Percentiles rank a stretch among this genome's conserved stretches.
Conservation (phyloP, 2,797 vertebrate genomes). For the Zalophus californianus region DNA sequence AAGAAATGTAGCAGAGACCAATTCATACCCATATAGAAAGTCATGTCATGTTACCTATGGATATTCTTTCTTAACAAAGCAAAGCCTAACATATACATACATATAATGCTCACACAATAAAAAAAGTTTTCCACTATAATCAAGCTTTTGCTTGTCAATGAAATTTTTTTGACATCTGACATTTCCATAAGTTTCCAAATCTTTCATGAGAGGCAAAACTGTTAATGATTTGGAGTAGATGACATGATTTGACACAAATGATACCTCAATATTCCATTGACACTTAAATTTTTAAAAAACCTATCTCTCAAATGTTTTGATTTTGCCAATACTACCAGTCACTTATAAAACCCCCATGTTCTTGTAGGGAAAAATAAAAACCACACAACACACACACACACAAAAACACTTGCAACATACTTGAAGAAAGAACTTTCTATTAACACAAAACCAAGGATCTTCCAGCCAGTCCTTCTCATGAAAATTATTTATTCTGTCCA, state of each 20-base stretch:
- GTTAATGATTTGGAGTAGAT: background rate
- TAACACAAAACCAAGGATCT: background rate
- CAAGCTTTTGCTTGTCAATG: background rate
- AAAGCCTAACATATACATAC: background rate
- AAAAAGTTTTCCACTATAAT: background rate
- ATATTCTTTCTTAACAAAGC: background rate
- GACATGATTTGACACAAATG: background rate
- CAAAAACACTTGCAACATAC: background rate
- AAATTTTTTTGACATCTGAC: background rate
- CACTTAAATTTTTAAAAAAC: background rate
- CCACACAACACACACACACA: background rate
- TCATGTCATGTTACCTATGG: no score
- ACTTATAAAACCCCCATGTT: background rate
- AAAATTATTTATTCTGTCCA: background rate
- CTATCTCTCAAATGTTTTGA: background rate
- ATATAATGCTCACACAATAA: background rate
- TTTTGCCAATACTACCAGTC: background rate
- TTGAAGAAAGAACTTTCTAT: background rate
- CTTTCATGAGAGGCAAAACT: background rate
- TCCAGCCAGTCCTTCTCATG: no score
- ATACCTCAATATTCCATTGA: background rate
- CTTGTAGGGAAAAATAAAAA: background rate
- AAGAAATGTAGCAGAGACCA: background rate
- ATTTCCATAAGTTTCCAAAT: background rate
- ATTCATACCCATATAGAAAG: background rate